Percentiles rank a stretch among this genome's conserved stretches.
These are phyloP conservation scores for Habrosyne pyritoides DNA, from an alignment of 2,888 invertebrate genomes.

Conservation along the genomic window DNA sequence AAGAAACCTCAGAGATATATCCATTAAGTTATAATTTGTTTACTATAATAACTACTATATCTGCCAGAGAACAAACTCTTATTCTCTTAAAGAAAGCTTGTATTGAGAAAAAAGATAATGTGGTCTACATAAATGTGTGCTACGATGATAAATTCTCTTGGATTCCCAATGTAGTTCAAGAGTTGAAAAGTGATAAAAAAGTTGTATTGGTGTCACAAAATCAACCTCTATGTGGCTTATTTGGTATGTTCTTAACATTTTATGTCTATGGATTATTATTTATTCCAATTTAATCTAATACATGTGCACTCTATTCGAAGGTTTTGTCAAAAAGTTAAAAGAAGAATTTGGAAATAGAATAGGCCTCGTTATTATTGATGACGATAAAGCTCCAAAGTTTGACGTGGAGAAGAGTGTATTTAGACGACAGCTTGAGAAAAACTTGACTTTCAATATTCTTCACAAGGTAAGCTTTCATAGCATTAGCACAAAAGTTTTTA, in stretches of 20 bases:
- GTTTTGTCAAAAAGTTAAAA: background rate
- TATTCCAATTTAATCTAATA: background rate
- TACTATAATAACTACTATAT: background rate
- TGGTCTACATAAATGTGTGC: background rate
- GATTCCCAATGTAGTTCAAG: background rate
- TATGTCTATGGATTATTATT: background rate
- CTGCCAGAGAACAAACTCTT: background rate
- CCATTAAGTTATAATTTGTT: conserved; percentile 1
- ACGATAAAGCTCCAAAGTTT: background rate
- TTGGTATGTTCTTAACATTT: background rate
- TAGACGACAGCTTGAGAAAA: background rate
- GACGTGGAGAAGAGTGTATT: background rate
- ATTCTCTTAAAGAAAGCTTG: background rate
- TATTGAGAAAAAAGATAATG: background rate
- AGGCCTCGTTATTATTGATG: background rate
- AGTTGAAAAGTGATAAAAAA: background rate
- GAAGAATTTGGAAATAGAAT: background rate
- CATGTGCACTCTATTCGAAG: background rate
- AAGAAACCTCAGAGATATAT: background rate
- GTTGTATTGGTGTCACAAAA: background rate
- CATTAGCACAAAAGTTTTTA: background rate
- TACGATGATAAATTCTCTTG: background rate
- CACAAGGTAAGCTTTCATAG: background rate
- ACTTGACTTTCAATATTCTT: background rate
- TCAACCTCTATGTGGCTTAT: background rate